Percentiles rank a stretch among this genome's conserved stretches.
These are phyloP conservation scores for Gymnodraco acuticeps DNA, from an alignment of 2,797 vertebrate species.

Conservation along the genomic window DNA sequence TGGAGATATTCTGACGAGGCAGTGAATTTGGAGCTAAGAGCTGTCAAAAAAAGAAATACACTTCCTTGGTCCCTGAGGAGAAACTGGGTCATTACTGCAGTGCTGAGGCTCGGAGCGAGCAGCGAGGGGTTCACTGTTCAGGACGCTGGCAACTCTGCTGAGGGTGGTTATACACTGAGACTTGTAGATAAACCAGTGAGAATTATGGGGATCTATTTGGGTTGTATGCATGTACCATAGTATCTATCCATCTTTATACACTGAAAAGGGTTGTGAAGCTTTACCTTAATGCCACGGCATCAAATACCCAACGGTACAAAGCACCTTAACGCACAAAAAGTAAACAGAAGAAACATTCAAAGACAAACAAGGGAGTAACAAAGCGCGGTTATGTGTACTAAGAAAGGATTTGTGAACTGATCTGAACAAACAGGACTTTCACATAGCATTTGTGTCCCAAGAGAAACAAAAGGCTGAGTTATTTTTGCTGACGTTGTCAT, in stretches of 20 bases:
- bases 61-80: slow-evolving; percentile 43
- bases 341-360: no score
- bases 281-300: no score
- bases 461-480: no score
- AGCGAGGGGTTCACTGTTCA: slow-evolving; percentile 7
- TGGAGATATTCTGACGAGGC: slow-evolving; percentile 39
- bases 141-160: slow-evolving; percentile 6
- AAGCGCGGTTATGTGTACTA: no score
- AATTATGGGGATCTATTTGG: background rate
- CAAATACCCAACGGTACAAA: no score
- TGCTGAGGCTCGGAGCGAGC: slow-evolving; percentile 31
- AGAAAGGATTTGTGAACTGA: no score
- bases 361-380: no score
- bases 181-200: background rate
- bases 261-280: no score
- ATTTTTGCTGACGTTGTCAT: no score
- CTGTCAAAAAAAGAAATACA: slow-evolving; percentile 46
- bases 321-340: no score
- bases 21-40: slow-evolving; percentile 52
- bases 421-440: no score
- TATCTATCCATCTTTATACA: background rate
- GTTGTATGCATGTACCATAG: background rate
- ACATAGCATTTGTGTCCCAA: no score
- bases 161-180: background rate
- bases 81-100: slow-evolving; percentile 54